Evolutionary conservation across 1,140 invertebrate genomes (phyloP).

Genomic region (roundworm (Caenorhabditis elegans)): DNA sequence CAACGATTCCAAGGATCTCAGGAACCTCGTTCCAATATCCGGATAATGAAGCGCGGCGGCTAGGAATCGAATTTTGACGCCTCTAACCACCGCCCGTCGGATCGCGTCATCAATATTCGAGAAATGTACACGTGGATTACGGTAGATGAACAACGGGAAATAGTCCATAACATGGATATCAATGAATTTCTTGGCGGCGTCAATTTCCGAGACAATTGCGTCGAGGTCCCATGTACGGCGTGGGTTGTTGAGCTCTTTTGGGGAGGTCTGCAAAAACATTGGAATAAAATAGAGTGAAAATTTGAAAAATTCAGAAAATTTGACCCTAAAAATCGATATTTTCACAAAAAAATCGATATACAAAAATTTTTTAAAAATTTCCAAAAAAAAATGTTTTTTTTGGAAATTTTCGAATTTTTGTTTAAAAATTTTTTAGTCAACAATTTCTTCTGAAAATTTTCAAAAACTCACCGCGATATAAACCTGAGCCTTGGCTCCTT

Average conservation of each 20-base stretch:
- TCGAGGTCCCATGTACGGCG: conserved; percentile 83
- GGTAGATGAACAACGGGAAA: conserved; percentile 79
- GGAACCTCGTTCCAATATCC: conserved; percentile 76
- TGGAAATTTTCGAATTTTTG: no score
- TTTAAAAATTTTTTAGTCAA: no score
- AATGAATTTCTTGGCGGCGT: conserved; percentile 80
- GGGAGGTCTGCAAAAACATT: no score
- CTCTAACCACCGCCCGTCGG: conserved; percentile 77
- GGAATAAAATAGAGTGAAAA: no score
- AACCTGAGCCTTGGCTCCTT: conserved; percentile 72
- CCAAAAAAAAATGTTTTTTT: no score
- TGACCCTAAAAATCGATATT: no score
- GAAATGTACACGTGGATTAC: conserved; percentile 74
- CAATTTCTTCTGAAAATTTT: no score
- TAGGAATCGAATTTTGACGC: conserved; percentile 78
- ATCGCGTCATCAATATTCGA: conserved; percentile 87
- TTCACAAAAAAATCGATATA: neutral
- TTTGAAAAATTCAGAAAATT: neutral
- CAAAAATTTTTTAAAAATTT: no score
- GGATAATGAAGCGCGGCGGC: conserved; percentile 89
- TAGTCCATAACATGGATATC: conserved; percentile 97
- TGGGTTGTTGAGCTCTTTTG: conserved; percentile 77
- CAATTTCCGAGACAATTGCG: conserved; percentile 80
- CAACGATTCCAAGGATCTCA: conserved; percentile 78
- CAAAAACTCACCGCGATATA: conserved; percentile 77